Conservation (phyloP, 1,140 invertebrate species). For the Panulirus ornatus region DNA sequence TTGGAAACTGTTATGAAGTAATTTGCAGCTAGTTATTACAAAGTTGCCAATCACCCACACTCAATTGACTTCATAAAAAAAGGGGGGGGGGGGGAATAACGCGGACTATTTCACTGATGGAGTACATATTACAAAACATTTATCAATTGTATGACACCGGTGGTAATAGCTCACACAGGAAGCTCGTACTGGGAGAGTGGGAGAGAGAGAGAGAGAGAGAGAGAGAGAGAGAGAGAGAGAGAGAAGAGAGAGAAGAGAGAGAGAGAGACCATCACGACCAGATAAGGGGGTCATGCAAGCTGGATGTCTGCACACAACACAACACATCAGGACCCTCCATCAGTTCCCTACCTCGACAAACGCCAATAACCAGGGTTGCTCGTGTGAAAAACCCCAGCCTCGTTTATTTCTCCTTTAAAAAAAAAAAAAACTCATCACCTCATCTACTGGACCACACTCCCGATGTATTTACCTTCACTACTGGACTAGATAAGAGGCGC, state of each 20-base stretch:
- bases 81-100: background rate
- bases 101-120: slow-evolving; percentile 28
- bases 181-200: background rate
- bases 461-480: too few relatives aligned
- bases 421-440: too few relatives aligned
- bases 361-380: too few relatives aligned
- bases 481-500: too few relatives aligned
- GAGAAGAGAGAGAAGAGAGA: background rate
- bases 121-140: slow-evolving; percentile 28
- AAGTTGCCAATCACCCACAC: slow-evolving; percentile 20
- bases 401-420: too few relatives aligned
- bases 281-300: too few relatives aligned
- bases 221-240: background rate
- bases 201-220: background rate
- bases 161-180: background rate
- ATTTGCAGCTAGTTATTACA: slow-evolving; percentile 33
- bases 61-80: background rate
- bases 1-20: slow-evolving; percentile 30
- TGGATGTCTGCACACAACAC: too few relatives aligned
- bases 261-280: background rate
- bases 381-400: too few relatives aligned
- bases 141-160: slow-evolving; percentile 15
- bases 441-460: too few relatives aligned
- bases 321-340: too few relatives aligned
- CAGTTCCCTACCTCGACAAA: too few relatives aligned